These are phyloP conservation scores for Sanderia malayensis DNA, from an alignment of 30 jellyfish, hydroid and myxozoan species.

Conservation along the genomic window DNA sequence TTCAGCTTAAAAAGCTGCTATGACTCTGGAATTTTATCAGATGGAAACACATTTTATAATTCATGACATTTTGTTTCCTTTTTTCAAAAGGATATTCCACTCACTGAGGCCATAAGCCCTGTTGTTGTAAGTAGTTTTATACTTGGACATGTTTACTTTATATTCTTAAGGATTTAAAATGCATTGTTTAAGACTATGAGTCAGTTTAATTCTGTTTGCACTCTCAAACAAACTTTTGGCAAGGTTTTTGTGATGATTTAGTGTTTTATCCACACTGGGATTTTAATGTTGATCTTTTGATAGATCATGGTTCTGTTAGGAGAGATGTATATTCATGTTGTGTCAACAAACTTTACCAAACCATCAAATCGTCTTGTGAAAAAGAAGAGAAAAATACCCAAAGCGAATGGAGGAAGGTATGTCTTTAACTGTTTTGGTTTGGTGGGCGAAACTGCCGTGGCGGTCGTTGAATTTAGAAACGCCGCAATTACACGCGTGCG, in stretches of 20 bases:
- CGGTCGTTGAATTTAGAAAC: too few species aligned
- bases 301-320: constrained; percentile 84
- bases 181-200: too few species aligned
- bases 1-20: too few species aligned
- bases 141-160: neutral
- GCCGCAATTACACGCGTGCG: too few species aligned
- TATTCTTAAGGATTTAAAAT: too few species aligned
- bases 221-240: too few species aligned
- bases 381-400: constrained; percentile 60
- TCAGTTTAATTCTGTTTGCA: too few species aligned
- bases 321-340: constrained; percentile 86
- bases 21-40: neutral
- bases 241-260: too few species aligned
- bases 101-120: constrained; percentile 94
- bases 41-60: neutral
- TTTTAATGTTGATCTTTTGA: too few species aligned
- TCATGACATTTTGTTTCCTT: neutral
- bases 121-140: constrained; percentile 55
- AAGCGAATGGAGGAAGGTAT: constrained; percentile 57
- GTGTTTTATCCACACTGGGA: too few species aligned
- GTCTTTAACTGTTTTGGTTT: too few species aligned
- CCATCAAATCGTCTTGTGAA: constrained; percentile 76
- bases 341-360: constrained; percentile 85
- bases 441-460: too few species aligned
- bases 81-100: constrained; percentile 68